phyloP scores from a whole-genome alignment of 2,113 vertebrate species.

The Collichthys lucidus region DNA sequence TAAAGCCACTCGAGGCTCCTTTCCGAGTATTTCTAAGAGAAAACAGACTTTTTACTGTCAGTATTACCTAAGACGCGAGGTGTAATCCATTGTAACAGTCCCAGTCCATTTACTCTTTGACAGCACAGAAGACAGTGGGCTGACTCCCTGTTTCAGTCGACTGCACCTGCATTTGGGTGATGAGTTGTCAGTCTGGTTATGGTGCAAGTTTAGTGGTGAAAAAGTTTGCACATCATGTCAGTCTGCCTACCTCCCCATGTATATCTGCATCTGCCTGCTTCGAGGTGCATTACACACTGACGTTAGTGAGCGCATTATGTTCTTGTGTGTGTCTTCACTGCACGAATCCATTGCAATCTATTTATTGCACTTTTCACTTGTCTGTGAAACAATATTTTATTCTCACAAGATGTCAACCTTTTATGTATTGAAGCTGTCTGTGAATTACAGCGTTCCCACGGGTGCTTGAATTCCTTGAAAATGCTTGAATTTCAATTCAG shows the following conservation, averaged over 20 bases:
- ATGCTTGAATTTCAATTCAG: no score
- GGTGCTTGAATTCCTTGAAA: no score
- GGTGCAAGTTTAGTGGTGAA: neutral
- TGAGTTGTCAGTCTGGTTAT: neutral
- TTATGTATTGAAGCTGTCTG: neutral
- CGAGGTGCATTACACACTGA: neutral
- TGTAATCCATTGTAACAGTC: no score
- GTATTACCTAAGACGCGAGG: no score
- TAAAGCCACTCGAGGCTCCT: no score
- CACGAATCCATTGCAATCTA: neutral
- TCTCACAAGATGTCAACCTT: neutral
- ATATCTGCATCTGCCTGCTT: neutral
- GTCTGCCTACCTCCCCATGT: neutral
- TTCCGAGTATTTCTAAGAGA: no score
- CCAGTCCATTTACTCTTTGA: no score
- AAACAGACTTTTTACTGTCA: no score
- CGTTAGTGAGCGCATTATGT: neutral
- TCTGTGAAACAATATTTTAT: neutral
- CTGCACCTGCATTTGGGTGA: neutral
- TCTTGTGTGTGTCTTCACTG: neutral
- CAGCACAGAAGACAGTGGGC: no score
- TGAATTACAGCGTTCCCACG: no score
- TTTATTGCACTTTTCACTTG: neutral
- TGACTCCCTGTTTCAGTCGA: no score
- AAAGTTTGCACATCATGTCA: neutral